Conservation (phyloP, 1,140 invertebrate genomes). For the Apis laboriosa region DNA sequence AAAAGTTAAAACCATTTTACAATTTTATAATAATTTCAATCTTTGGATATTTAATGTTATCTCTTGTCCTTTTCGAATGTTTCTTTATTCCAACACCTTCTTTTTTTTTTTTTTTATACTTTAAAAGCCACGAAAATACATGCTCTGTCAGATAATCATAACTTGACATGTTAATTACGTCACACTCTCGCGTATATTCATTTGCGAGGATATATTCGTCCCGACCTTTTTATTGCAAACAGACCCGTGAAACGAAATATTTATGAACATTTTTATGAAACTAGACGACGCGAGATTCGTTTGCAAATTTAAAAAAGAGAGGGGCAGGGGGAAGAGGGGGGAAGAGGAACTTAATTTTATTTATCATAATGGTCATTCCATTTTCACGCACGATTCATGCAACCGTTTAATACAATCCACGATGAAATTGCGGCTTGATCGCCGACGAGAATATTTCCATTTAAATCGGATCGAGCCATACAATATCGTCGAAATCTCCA, state of each 20-base stretch:
- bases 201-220: background rate
- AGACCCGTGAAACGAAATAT: background rate
- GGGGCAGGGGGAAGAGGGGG: rapidly evolving
- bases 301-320: background rate
- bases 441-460: slow-evolving; percentile 20
- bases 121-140: background rate
- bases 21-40: no score
- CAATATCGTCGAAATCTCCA: background rate
- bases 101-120: background rate
- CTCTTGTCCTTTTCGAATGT: no score
- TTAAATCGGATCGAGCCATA: slow-evolving; percentile 31
- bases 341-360: slow-evolving; percentile 23
- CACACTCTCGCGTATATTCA: slow-evolving; percentile 5
- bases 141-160: background rate
- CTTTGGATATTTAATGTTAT: no score
- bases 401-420: slow-evolving; percentile 30
- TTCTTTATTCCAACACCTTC: background rate
- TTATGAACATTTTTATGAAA: slow-evolving; percentile 29
- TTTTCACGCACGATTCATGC: background rate
- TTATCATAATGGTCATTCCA: slow-evolving; percentile 13
- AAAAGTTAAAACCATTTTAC: no score
- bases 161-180: slow-evolving; percentile 26
- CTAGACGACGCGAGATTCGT: background rate
- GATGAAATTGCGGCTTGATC: background rate
- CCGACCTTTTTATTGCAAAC: slow-evolving; percentile 16